Percentiles rank a stretch among this genome's conserved stretches.
Conservation (phyloP, 2,797 vertebrate genomes). For the Esox lucius region DNA sequence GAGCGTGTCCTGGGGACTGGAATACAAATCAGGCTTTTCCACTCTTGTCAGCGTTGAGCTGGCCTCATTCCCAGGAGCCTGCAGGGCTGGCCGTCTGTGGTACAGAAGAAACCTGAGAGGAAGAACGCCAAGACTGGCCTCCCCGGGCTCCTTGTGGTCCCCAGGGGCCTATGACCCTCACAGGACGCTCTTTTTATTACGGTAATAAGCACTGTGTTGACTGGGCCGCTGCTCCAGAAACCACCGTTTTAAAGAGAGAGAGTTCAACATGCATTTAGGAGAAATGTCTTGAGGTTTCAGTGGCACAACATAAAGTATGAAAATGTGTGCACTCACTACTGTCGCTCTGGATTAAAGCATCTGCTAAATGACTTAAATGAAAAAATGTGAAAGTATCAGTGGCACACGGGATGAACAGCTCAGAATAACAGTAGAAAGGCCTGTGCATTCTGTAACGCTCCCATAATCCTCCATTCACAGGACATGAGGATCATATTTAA, state of each 20-base stretch:
- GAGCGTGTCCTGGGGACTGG: slow-evolving; percentile 63
- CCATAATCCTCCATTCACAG: too few relatives aligned
- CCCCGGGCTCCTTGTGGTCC: background rate
- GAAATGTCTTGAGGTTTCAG: slow-evolving; percentile 26
- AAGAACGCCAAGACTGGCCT: slow-evolving; percentile 6
- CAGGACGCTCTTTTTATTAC: slow-evolving; percentile 40
- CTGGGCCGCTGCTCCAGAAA: slow-evolving; percentile 28
- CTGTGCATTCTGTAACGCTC: too few relatives aligned
- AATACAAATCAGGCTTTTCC: slow-evolving; percentile 66
- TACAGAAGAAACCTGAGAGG: slow-evolving; percentile 43
- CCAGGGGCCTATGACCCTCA: slow-evolving; percentile 10
- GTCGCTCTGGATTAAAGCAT: too few relatives aligned
- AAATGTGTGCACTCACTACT: too few relatives aligned
- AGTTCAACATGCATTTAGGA: slow-evolving; percentile 21
- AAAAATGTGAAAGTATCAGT: too few relatives aligned
- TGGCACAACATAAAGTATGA: too few relatives aligned
- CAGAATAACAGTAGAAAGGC: too few relatives aligned
- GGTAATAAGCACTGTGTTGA: slow-evolving; percentile 41
- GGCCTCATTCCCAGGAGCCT: slow-evolving; percentile 64
- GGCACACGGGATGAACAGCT: too few relatives aligned
- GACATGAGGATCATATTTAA: too few relatives aligned
- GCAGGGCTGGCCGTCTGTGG: slow-evolving; percentile 63
- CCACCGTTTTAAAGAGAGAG: slow-evolving; percentile 31
- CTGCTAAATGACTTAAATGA: too few relatives aligned
- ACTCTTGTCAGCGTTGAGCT: slow-evolving; percentile 51